phyloP scores from a whole-genome alignment of 1,140 invertebrate genomes.

The Sycophila sp. region DNA sequence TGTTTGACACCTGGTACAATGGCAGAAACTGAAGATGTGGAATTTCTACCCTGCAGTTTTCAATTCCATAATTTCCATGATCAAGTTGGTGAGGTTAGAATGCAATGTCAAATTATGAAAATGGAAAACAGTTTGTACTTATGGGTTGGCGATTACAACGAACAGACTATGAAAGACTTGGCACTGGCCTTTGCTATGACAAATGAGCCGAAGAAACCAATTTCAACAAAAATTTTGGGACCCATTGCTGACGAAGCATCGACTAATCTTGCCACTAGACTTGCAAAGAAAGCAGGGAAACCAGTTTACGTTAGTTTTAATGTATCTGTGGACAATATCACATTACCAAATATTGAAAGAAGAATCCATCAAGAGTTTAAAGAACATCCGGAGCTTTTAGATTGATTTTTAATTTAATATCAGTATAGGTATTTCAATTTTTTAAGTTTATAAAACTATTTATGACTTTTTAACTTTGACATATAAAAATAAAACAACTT shows the following conservation, averaged over 20 bases:
- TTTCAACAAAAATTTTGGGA: slow-evolving; percentile 61
- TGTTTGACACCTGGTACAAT: too few relatives aligned
- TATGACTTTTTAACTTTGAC: slow-evolving; percentile 15
- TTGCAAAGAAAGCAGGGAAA: slow-evolving; percentile 57
- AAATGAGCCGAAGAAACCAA: slow-evolving; percentile 47
- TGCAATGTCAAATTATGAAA: slow-evolving; percentile 57
- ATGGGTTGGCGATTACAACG: slow-evolving; percentile 54
- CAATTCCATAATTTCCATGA: slow-evolving; percentile 54
- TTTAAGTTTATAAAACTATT: slow-evolving; percentile 23
- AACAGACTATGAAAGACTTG: slow-evolving; percentile 56
- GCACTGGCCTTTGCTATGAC: slow-evolving; percentile 52
- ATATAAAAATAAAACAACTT: slow-evolving; percentile 25
- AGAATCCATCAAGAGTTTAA: slow-evolving; percentile 57
- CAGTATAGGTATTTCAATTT: neutral
- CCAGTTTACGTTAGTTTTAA: slow-evolving; percentile 64
- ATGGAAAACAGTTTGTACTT: slow-evolving; percentile 60
- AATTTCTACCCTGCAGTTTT: slow-evolving; percentile 50
- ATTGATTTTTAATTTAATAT: slow-evolving; percentile 31
- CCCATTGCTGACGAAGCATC: slow-evolving; percentile 51
- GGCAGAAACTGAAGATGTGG: neutral
- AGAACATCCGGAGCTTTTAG: slow-evolving; percentile 42
- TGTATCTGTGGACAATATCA: slow-evolving; percentile 47
- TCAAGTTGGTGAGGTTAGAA: slow-evolving; percentile 51
- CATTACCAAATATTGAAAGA: slow-evolving; percentile 53
- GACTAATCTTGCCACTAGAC: slow-evolving; percentile 53